Evolutionary conservation across 2,797 vertebrate species (phyloP).

Genomic region (Pagetopsis macropterus): DNA sequence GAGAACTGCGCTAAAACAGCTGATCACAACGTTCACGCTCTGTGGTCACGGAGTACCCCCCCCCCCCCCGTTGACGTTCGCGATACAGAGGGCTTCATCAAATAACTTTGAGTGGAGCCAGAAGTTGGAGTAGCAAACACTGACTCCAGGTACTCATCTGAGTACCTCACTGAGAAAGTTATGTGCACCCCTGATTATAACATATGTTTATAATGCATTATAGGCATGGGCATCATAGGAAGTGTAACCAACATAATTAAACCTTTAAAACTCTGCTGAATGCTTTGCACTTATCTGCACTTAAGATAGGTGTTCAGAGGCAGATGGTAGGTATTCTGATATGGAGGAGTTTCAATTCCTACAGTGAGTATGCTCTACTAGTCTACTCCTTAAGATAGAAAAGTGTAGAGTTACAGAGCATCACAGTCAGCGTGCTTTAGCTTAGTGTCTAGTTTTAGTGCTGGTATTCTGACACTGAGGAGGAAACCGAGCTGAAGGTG

Average conservation of each 20-base stretch:
- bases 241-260: not conserved
- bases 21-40: too few species aligned
- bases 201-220: too few species aligned
- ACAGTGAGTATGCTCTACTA: conserved; percentile 32
- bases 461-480: conserved; percentile 32
- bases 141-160: too few species aligned
- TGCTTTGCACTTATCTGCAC: conserved; percentile 20
- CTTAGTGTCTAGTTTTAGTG: conserved; percentile 48
- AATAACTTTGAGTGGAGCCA: too few species aligned
- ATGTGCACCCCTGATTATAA: too few species aligned
- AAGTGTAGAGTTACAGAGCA: conserved; percentile 8
- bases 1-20: too few species aligned
- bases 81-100: too few species aligned
- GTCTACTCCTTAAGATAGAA: conserved; percentile 5
- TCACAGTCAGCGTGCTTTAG: conserved; percentile 29
- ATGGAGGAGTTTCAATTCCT: conserved; percentile 1
- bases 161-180: too few species aligned
- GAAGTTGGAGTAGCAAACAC: too few species aligned
- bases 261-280: conserved; percentile 1
- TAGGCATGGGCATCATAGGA: too few species aligned
- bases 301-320: not conserved
- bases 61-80: too few species aligned
- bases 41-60: too few species aligned
- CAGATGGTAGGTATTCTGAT: conserved; percentile 14
- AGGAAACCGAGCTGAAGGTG: conserved; percentile 40